phyloP scores from a whole-genome alignment of 1,140 invertebrate species.

The Tetramorium alpestre region DNA sequence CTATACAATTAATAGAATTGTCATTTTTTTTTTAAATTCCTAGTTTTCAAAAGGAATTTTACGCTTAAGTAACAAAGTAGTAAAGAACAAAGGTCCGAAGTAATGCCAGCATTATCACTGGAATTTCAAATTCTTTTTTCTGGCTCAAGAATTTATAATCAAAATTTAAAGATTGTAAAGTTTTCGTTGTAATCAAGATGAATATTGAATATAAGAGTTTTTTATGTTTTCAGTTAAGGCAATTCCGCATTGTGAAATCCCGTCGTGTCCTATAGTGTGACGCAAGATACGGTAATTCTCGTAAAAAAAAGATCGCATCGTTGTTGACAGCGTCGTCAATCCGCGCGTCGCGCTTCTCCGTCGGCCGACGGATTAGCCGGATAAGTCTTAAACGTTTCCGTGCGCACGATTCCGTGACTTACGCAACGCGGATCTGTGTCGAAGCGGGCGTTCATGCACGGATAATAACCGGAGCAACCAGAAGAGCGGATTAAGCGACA shows the following conservation, averaged over 20 bases:
- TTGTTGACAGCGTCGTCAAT: slow-evolving; percentile 31
- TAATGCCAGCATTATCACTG: background rate
- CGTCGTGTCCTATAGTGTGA: background rate
- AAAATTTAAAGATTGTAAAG: background rate
- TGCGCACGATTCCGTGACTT: slow-evolving; percentile 47
- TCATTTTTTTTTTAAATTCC: background rate
- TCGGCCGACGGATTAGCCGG: slow-evolving; percentile 37
- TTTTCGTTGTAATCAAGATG: background rate
- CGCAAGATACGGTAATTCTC: background rate
- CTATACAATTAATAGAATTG: background rate
- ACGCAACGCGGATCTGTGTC: slow-evolving; percentile 27
- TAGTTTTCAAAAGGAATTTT: background rate
- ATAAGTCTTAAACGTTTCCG: slow-evolving; percentile 39
- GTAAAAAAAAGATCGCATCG: slow-evolving; percentile 24
- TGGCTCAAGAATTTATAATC: background rate
- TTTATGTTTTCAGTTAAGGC: background rate
- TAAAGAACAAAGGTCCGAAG: background rate
- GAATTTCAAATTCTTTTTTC: background rate
- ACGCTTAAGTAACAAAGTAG: background rate
- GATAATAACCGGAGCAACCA: slow-evolving; percentile 38
- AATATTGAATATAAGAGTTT: background rate
- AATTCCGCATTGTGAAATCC: background rate
- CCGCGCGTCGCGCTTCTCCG: background rate
- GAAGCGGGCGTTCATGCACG: slow-evolving; percentile 17
- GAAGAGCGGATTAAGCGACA: slow-evolving; percentile 58